phyloP scores from a whole-genome alignment of 35 echinoderm and acorn worm genomes.

The Acanthaster planci region DNA sequence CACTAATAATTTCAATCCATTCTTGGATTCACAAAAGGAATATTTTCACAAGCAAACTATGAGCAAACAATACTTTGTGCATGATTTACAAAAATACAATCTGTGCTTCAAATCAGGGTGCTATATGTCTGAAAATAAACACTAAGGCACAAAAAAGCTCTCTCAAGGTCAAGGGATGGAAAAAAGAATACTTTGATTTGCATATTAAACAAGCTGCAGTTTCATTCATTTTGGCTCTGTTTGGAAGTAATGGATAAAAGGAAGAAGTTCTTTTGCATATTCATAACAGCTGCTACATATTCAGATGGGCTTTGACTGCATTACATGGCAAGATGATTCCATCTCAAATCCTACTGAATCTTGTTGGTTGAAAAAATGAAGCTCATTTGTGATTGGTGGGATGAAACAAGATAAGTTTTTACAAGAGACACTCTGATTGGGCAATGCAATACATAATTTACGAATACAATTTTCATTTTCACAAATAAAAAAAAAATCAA shows the following conservation, averaged over 20 bases:
- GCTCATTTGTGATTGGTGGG: conserved; percentile 21
- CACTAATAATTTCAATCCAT: too few relatives aligned
- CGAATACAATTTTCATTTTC: too few relatives aligned
- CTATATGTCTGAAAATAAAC: neutral
- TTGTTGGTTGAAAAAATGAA: neutral
- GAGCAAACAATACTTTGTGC: neutral
- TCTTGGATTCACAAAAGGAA: neutral
- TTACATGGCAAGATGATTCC: neutral
- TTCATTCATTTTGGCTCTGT: neutral
- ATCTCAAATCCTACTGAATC: too few relatives aligned
- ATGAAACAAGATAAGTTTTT: neutral
- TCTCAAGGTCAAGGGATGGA: neutral
- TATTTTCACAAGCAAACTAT: neutral
- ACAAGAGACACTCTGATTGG: conserved; percentile 1
- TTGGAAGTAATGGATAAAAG: neutral
- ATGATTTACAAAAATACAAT: neutral
- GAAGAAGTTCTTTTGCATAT: conserved; percentile 14
- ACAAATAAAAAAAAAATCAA: too few relatives aligned
- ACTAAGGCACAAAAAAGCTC: neutral
- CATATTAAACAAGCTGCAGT: conserved; percentile 12
- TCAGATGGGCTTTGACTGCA: neutral
- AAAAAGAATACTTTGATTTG: conserved; percentile 3
- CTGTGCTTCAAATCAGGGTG: conserved; percentile 18
- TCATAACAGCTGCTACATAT: conserved; percentile 21
- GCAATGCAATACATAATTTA: neutral